A percentile compares a stretch with the other conserved stretches of the same genome.
Conservation (phyloP, 2,888 invertebrate genomes). For the Isotomurus palustris region DNA sequence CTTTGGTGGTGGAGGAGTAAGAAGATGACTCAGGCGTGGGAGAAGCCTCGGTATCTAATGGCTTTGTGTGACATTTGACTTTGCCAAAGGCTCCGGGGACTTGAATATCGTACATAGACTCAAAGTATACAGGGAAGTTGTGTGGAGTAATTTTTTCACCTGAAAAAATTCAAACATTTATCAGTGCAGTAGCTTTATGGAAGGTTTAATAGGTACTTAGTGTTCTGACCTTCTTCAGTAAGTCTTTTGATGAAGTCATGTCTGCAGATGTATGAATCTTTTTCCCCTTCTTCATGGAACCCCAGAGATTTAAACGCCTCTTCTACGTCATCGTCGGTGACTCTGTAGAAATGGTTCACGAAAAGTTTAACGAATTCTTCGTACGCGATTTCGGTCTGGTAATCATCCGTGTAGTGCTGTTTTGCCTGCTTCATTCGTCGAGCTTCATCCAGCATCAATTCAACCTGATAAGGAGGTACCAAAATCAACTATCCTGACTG, state of each 20-base stretch:
- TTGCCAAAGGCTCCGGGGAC: conserved; percentile 12
- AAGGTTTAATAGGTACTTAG: neutral
- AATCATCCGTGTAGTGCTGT: conserved; percentile 30
- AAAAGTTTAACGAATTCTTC: conserved; percentile 44
- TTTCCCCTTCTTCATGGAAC: conserved; percentile 28
- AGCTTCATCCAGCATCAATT: conserved; percentile 42
- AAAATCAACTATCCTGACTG: neutral
- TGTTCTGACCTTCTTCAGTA: conserved; percentile 24
- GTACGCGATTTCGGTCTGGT: conserved; percentile 27
- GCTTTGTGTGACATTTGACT: conserved; percentile 18
- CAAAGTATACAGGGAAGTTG: conserved; percentile 27
- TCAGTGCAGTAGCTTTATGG: neutral
- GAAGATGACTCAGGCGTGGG: neutral
- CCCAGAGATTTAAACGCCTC: conserved; percentile 34
- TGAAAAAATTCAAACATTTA: too few relatives aligned
- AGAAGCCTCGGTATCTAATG: neutral
- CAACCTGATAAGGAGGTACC: conserved; percentile 25
- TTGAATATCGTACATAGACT: conserved; percentile 24
- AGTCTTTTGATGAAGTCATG: conserved; percentile 32
- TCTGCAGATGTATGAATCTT: conserved; percentile 32
- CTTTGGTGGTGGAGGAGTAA: too few relatives aligned
- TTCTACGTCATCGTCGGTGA: conserved; percentile 24
- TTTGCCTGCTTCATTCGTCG: conserved; percentile 22
- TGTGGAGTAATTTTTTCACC: conserved; percentile 22
- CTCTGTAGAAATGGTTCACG: conserved; percentile 37